These are phyloP conservation scores for Octonoba sinensis DNA, from an alignment of 2,888 invertebrate genomes.

Conservation along the genomic window DNA sequence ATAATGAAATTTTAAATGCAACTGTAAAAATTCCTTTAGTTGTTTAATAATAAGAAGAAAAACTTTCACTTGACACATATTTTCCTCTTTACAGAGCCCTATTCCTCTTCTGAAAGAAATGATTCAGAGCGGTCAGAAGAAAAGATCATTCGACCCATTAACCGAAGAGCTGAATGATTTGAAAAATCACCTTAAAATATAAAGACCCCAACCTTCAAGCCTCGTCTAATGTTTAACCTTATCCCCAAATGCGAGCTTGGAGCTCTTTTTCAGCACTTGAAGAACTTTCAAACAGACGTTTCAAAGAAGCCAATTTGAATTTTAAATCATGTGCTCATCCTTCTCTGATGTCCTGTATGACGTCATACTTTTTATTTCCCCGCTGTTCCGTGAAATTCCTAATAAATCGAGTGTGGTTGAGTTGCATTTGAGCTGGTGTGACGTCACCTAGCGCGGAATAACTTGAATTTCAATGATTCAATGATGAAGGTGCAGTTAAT, in stretches of 20 bases:
- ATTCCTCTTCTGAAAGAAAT: constrained; percentile 50
- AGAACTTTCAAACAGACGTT: background rate
- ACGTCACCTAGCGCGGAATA: background rate
- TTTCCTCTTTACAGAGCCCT: constrained; percentile 28
- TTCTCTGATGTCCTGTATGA: constrained; percentile 1
- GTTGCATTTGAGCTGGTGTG: constrained; percentile 5
- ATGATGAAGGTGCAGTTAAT: too few relatives aligned
- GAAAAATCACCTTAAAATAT: constrained; percentile 23
- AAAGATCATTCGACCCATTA: constrained; percentile 13
- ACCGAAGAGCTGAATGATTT: constrained; percentile 37
- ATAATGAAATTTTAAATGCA: too few relatives aligned
- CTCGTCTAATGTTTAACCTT: background rate
- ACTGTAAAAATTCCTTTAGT: too few relatives aligned
- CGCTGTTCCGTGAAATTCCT: background rate
- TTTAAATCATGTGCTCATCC: constrained; percentile 19
- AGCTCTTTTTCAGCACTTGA: constrained; percentile 7
- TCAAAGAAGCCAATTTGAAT: constrained; percentile 4
- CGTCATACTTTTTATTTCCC: constrained; percentile 6
- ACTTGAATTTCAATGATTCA: background rate
- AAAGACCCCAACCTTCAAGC: background rate
- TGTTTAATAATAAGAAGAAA: background rate
- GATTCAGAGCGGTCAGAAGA: constrained; percentile 26
- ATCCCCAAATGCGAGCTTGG: constrained; percentile 20
- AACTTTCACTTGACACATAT: background rate
- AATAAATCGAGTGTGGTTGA: constrained; percentile 1